Base-by-base conservation (phyloP, 2,113 vertebrate genomes). In the Psilopsiagon aymara region DNA sequence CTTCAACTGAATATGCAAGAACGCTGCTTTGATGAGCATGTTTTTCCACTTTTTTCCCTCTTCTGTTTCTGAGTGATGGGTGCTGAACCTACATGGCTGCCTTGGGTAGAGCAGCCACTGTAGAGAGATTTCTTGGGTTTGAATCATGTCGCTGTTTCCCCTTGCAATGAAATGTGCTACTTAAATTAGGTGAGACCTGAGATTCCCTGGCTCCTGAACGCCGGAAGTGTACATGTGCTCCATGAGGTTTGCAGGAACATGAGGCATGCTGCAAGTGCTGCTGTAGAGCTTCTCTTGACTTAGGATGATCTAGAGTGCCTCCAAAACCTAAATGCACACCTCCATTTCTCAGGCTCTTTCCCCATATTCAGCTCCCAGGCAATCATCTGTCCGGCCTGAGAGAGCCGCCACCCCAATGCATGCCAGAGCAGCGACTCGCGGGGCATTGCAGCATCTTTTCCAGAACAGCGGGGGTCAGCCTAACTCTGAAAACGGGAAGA, bases 381-480 rank as follows among this genome's bases (percentile, higher is more conserved):
- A 17, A 9, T 0, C 27, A 4, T 9, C 17, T 17, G 10, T 4
- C 63, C 33, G 46, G 25, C 20, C 62, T 2, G 27, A 13, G 19
- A 37, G 44, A 18, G 21, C 1, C 0, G 14, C 59, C 67, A 25
- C 46, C 49, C 66, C 53, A 3, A 3, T 2, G 1, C 29, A 31
- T 55, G 21, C 43, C 23, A 11, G 57, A 37, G 25, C 37, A 49
- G 9, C 73, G 63, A 11, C 31, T 7, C 3, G 51, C 24, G 43
- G 69, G 51, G 24, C 1, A 1, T 21, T 44, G 17, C 53, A 29
- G 51, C 14, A 7, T 60, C 81, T 55, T 55, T 44, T 73, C 35
- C 39, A 39, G 10, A 90, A 93, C 96, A 90, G 60, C 82, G 96
- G 96, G 95, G 92, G 95, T 96, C 96, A 96, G 90, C 86, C 95